A percentile compares a stretch with the other conserved stretches of the same genome.
Evolutionary conservation across 2,113 vertebrate species (phyloP).

Genomic region (Haemorhous mexicanus): DNA sequence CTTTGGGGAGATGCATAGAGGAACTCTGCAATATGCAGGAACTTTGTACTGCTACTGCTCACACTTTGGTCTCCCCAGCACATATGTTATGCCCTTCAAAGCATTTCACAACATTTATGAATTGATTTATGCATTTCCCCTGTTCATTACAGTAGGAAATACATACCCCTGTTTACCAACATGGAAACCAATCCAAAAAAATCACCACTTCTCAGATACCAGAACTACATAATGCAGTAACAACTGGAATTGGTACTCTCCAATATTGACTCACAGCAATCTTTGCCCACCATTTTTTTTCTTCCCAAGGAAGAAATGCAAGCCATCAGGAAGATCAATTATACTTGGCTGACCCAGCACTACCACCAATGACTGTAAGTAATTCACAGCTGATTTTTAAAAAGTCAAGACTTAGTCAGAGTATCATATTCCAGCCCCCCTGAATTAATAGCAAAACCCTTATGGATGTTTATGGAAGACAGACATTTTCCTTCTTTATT

Average conservation of each 20-base stretch:
- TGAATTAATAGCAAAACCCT: neutral
- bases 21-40: neutral
- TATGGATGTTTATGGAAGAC: neutral
- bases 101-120: neutral
- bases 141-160: neutral
- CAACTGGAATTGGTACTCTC: neutral
- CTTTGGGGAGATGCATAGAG: neutral
- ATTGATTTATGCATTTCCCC: no score
- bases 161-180: no score
- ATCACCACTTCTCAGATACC: neutral
- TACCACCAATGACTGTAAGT: neutral
- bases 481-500: neutral
- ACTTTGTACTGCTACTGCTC: neutral
- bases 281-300: fast-evolving
- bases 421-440: neutral
- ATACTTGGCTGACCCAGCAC: neutral
- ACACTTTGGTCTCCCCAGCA: neutral
- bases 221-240: neutral
- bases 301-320: fast-evolving
- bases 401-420: neutral
- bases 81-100: fast-evolving
- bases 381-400: neutral
- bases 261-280: neutral
- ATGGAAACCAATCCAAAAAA: neutral
- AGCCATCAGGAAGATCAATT: neutral